Conservation (phyloP, 2,888 invertebrate species). For the Cheilosia vernalis region DNA sequence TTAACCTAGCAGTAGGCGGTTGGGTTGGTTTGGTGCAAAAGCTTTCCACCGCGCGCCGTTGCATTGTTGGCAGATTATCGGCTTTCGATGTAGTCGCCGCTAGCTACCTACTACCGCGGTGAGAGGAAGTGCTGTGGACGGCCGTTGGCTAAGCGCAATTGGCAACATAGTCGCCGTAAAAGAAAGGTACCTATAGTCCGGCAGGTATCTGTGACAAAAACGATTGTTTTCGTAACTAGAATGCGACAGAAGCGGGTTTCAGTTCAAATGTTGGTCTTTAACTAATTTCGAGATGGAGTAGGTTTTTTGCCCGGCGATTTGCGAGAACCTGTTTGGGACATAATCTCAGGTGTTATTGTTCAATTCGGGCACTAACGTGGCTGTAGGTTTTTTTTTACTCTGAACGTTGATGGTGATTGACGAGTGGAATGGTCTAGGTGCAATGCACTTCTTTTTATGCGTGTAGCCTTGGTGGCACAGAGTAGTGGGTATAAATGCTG, state of each 20-base stretch:
- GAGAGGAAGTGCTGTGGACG: constrained; percentile 34
- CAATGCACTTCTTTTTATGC: constrained; percentile 59
- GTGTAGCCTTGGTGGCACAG: constrained; percentile 62
- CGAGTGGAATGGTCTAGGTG: constrained; percentile 53
- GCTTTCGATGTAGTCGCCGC: constrained; percentile 33
- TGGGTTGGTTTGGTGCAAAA: constrained; percentile 20
- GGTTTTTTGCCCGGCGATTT: background rate
- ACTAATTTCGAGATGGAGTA: constrained; percentile 45
- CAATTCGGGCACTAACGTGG: constrained; percentile 48
- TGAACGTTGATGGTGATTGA: constrained; percentile 36
- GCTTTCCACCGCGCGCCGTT: constrained; percentile 27
- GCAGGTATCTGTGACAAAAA: constrained; percentile 37
- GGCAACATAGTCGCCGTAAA: constrained; percentile 13
- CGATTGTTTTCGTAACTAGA: constrained; percentile 36
- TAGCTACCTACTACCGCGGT: background rate
- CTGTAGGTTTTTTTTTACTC: constrained; percentile 4
- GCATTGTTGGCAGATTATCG: constrained; percentile 52
- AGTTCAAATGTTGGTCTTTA: constrained; percentile 39
- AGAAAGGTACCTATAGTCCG: constrained; percentile 8
- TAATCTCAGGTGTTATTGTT: constrained; percentile 59
- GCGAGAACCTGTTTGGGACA: constrained; percentile 51
- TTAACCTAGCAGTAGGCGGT: constrained; percentile 32
- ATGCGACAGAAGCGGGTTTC: constrained; percentile 30
- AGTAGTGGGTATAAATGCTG: constrained; percentile 18
- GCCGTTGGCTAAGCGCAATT: constrained; percentile 1